phyloP scores from a whole-genome alignment of 2,888 invertebrate genomes.

The Odontomyia ornata region DNA sequence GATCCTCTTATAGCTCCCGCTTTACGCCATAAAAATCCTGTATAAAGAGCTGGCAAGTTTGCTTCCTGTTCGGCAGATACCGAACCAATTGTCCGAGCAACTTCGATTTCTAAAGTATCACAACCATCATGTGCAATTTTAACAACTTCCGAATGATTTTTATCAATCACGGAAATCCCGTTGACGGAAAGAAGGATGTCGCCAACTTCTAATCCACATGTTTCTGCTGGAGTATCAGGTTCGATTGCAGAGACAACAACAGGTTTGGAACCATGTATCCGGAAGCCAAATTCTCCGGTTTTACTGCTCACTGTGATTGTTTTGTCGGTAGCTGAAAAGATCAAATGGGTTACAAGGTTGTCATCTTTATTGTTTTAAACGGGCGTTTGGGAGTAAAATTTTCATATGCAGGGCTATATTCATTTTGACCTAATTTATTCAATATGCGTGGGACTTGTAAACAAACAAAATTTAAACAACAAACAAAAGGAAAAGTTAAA shows the following conservation, averaged over 20 bases:
- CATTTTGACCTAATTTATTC: no score
- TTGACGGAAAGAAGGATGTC: conserved; percentile 94
- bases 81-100: conserved; percentile 86
- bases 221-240: conserved; percentile 92
- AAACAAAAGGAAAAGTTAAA: not conserved
- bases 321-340: conserved; percentile 81
- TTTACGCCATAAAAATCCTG: conserved; percentile 81
- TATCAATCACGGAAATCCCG: conserved; percentile 88
- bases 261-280: conserved; percentile 94
- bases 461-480: no score
- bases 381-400: not conserved
- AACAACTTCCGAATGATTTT: conserved; percentile 92
- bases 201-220: conserved; percentile 90
- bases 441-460: no score
- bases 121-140: conserved; percentile 90
- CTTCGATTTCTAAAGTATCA: conserved; percentile 85
- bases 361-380: not conserved
- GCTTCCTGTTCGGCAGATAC: conserved; percentile 74
- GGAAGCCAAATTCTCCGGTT: conserved; percentile 91
- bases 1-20: conserved; percentile 69
- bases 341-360: conserved; percentile 23
- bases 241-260: conserved; percentile 97
- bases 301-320: conserved; percentile 83
- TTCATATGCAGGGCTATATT: no score
- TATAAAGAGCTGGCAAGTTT: conserved; percentile 71